Evolutionary conservation across 2,888 invertebrate species (phyloP).

Genomic region (Labia minor): DNA sequence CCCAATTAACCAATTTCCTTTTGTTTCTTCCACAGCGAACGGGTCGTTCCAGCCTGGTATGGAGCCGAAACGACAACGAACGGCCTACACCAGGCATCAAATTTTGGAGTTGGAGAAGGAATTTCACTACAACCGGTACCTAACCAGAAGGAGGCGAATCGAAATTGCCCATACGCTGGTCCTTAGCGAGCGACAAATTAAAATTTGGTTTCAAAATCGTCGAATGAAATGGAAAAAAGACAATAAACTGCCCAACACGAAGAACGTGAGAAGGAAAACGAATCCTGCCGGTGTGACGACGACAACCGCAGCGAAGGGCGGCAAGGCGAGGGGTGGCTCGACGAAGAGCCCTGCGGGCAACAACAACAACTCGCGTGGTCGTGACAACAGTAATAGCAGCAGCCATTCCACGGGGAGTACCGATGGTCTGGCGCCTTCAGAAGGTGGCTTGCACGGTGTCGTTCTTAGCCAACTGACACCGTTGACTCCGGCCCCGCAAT

Average conservation of each 20-base stretch:
- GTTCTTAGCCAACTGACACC: constrained; percentile 45
- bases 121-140: constrained; percentile 94
- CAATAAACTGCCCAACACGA: constrained; percentile 80
- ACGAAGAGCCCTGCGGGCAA: constrained; percentile 36
- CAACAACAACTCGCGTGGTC: constrained; percentile 56
- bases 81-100: constrained; percentile 96
- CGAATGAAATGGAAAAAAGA: constrained; percentile 81
- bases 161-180: constrained; percentile 95
- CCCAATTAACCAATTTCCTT: too few species aligned
- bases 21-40: constrained; percentile 50
- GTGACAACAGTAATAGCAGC: constrained; percentile 45
- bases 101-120: constrained; percentile 95
- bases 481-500: constrained; percentile 37
- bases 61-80: constrained; percentile 92
- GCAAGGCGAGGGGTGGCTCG: constrained; percentile 32
- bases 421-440: constrained; percentile 20
- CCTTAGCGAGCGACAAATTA: constrained; percentile 81
- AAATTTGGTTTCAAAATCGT: constrained; percentile 79
- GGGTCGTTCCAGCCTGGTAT: constrained; percentile 81
- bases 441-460: not conserved
- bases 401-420: constrained; percentile 29
- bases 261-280: constrained; percentile 65
- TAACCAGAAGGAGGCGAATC: constrained; percentile 87
- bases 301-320: constrained; percentile 38
- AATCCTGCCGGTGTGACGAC: constrained; percentile 60